A percentile compares a stretch with the other conserved stretches of the same genome.
Evolutionary conservation across 1,140 invertebrate genomes (phyloP).

Genomic region (Ips typographus): DNA sequence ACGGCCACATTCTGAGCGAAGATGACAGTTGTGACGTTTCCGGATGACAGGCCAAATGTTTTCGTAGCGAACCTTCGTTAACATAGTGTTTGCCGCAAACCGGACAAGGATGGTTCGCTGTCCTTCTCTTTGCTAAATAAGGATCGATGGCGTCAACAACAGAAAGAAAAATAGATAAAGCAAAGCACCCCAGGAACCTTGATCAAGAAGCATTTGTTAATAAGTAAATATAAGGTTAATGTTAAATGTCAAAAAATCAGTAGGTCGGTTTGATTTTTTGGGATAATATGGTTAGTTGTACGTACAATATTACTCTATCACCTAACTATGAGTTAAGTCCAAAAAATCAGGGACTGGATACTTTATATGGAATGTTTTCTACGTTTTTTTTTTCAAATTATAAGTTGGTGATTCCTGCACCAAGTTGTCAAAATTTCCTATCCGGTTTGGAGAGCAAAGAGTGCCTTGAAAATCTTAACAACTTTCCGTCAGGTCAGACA

Average conservation of each 20-base stretch:
- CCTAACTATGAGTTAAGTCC: neutral
- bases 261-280: no score
- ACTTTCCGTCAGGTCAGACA: no score
- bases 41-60: constrained; percentile 89
- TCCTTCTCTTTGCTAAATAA: constrained; percentile 88
- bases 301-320: constrained; percentile 7
- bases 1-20: constrained; percentile 89
- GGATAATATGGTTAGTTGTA: constrained; percentile 15
- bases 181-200: constrained; percentile 52
- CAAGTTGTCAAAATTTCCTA: no score
- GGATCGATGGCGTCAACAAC: constrained; percentile 59
- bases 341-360: no score
- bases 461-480: no score
- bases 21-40: constrained; percentile 85
- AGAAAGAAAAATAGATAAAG: constrained; percentile 53
- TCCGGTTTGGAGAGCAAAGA: no score
- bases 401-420: no score
- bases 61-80: constrained; percentile 88
- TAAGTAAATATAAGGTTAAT: constrained; percentile 9
- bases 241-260: constrained; percentile 2
- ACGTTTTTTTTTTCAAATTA: no score
- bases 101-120: constrained; percentile 90
- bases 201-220: constrained; percentile 13
- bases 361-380: no score
- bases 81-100: constrained; percentile 94